Evolutionary conservation across 1,140 invertebrate species (phyloP), one percentile per base, ranked within the genome.

Genomic region (Coenobita brevimanus): DNA sequence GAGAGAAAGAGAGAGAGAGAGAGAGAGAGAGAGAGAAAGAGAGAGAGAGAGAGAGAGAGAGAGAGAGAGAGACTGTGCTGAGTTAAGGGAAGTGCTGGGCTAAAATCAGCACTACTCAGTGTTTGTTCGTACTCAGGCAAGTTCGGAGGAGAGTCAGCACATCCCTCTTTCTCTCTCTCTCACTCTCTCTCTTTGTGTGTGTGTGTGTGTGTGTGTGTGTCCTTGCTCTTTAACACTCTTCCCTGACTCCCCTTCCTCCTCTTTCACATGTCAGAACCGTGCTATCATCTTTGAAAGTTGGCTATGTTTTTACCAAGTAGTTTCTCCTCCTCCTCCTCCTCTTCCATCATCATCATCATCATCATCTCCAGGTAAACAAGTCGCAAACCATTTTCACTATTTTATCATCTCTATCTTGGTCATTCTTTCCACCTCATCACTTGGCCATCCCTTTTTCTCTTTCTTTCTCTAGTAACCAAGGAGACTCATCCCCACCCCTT

Each of bases 151-250:
- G 0, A 6, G 6, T 24, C 33, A 24, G 33, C 6, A 21, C 38
- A 21, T 75, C 4, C 38, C 71, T 75, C 4, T 75, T 4, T 75
- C 38, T 75, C 8, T 75, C 71, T 75, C 8, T 75, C 71, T 75
- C 21, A 33, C 10, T 75, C 27, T 75, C 10, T 33, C 21, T 75
- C 8, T 75, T n/a, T n/a, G n/a, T n/a, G n/a, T n/a, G n/a, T n/a
- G n/a, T n/a, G n/a, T n/a, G n/a, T n/a, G n/a, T n/a, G n/a, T n/a
- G n/a, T n/a, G n/a, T n/a, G n/a, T n/a, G n/a, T n/a, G n/a, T n/a
- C n/a, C n/a, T n/a, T n/a, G 21, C 6, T 21, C 8, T 33, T 33
- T 33, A 33, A 8, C 8, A 8, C 8, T 36, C 36, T 36, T 41
- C 27, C 36, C 4, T 75, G 21, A n/a, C 38, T 75, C 38, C 36